Evolutionary conservation across 2,888 invertebrate species (phyloP).

Genomic region (Phortica okadai): DNA sequence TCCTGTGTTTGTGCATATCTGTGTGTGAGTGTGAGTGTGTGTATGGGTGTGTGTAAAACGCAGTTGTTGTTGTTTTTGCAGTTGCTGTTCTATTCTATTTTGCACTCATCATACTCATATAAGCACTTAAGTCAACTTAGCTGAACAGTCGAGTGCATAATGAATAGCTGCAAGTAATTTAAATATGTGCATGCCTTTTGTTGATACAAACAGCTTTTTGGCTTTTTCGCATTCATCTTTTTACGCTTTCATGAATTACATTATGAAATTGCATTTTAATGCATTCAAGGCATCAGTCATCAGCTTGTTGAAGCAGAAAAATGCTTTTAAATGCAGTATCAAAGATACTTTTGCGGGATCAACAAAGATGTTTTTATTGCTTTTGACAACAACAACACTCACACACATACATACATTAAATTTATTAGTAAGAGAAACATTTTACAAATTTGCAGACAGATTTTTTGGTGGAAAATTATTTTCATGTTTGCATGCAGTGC

Average conservation of each 20-base stretch:
- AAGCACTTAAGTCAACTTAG: slow-evolving; percentile 7
- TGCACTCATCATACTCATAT: background rate
- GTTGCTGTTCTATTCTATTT: background rate
- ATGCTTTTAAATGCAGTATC: background rate
- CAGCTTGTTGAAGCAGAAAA: background rate
- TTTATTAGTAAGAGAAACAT: slow-evolving; percentile 56
- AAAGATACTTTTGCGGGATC: background rate
- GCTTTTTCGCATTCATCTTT: background rate
- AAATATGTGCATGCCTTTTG: slow-evolving; percentile 7
- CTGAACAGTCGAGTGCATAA: slow-evolving; percentile 20
- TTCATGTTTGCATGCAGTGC: slow-evolving; percentile 59
- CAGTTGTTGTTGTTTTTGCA: background rate
- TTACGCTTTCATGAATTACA: background rate
- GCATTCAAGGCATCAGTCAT: background rate
- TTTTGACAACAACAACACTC: background rate
- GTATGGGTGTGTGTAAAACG: background rate
- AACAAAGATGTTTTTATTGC: slow-evolving; percentile 9
- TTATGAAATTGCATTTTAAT: background rate
- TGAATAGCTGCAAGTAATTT: slow-evolving; percentile 25
- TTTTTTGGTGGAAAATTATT: slow-evolving; percentile 55
- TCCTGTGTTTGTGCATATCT: background rate
- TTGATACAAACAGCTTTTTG: slow-evolving; percentile 22
- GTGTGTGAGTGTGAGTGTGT: background rate
- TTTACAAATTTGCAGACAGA: slow-evolving; percentile 50
- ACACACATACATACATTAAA: slow-evolving; percentile 46